phyloP scores from a whole-genome alignment of 2,888 invertebrate genomes.

The Cotesia congregata region DNA sequence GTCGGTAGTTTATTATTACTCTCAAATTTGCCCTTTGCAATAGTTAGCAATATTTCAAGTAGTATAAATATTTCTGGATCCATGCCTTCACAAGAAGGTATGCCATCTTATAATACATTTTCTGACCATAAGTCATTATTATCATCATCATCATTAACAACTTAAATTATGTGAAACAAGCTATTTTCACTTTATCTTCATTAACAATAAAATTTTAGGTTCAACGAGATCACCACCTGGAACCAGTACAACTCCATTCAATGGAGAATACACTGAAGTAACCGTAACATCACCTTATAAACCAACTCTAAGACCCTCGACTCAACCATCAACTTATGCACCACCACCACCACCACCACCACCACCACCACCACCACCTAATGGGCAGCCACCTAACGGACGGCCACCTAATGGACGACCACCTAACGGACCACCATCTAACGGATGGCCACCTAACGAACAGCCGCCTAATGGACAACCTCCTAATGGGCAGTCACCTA shows the following conservation, averaged over 20 bases:
- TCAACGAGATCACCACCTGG: constrained; percentile 4
- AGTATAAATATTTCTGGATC: background rate
- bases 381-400: background rate
- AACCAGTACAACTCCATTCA: background rate
- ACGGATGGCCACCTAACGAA: background rate
- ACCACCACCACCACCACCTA: constrained; percentile 10
- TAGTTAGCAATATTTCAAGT: background rate
- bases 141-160: background rate
- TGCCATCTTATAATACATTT: background rate
- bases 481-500: background rate
- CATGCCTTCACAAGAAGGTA: background rate
- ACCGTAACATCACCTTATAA: background rate
- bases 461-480: background rate
- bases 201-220: constrained; percentile 9
- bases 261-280: background rate
- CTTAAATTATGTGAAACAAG: no score
- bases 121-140: background rate
- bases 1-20: constrained; percentile 24
- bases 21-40: constrained; percentile 1
- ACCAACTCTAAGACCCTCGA: background rate
- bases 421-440: background rate
- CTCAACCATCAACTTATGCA: background rate
- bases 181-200: background rate
- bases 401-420: background rate
- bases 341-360: constrained; percentile 23